Evolutionary conservation across 2,797 vertebrate species (phyloP), one percentile per base, ranked within the genome.

Genomic region (Coracias cyanogaster): DNA sequence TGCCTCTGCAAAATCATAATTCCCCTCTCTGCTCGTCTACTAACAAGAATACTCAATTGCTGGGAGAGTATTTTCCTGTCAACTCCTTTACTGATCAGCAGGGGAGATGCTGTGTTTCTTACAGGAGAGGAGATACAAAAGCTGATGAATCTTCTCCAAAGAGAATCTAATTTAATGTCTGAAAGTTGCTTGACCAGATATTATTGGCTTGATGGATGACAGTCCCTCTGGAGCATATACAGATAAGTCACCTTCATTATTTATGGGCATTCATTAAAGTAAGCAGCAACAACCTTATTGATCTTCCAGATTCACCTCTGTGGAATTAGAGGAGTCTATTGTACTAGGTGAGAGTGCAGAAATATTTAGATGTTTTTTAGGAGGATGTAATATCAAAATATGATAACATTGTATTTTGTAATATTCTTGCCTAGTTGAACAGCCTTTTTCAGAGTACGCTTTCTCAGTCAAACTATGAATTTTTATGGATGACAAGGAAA

Each of bases 261-360:
- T 96, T 95, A 92, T 92, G 81, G 79, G 25, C 35, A 92, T 96
- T 97, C 86, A 94, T 95, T 95, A 95, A 85, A 90, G 45, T 71
- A 92, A 92, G 80, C 35, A 94, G 76, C 80, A 71, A 90, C 96
- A 96, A 79, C 52, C 24, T 48, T 93, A 91, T 89, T 93, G 94
- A 92, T 94, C 76, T 69, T 91, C 41, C 49, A 86, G 66, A 83
- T 88, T 86, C 64, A 54, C 65, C 48, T 90, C 85, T 74, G 77
- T 74, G 72, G 85, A 92, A 80, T 92, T 74, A 81, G 52, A 88
- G 43, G 26, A 62, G 26, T 86, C 69, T 91, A 9, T 82, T 69
- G 49, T 49, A 77, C 33, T 82, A 77, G 60, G 33, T 76, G 43
- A 69, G 45, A 76, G 28, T 86, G 43, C 37, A 90, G 31, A 90